Evolutionary conservation across 1,140 invertebrate genomes (phyloP).

Genomic region (Trichomalopsis sarcophagae): DNA sequence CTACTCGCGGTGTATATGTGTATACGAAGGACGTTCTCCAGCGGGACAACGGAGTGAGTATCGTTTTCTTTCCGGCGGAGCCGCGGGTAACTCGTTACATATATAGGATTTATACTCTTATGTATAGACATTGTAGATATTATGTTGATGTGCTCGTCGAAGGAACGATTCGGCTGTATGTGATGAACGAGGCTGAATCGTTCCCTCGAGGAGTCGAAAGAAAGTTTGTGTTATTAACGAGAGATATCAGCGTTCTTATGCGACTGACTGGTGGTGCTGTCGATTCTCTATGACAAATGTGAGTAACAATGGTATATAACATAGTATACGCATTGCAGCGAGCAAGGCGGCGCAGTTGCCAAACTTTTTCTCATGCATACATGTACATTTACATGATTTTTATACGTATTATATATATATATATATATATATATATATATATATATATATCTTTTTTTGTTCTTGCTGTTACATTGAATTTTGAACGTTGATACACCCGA

Average conservation of each 20-base stretch:
- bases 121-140: slow-evolving; percentile 9
- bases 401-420: background rate
- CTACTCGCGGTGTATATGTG: background rate
- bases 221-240: slow-evolving; percentile 26
- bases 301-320: slow-evolving; percentile 35
- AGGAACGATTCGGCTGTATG: slow-evolving; percentile 8
- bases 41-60: slow-evolving; percentile 41
- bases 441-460: background rate
- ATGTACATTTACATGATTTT: background rate
- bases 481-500: background rate
- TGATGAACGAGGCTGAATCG: background rate
- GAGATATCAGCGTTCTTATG: slow-evolving; percentile 2
- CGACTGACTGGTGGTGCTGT: slow-evolving; percentile 28
- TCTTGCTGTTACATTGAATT: background rate
- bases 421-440: no score
- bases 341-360: background rate
- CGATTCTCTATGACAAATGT: slow-evolving; percentile 43
- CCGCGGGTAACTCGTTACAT: background rate
- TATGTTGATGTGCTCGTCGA: background rate
- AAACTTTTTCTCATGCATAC: background rate
- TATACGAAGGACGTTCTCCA: slow-evolving; percentile 10
- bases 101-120: background rate
- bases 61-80: slow-evolving; percentile 3
- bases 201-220: slow-evolving; percentile 7
- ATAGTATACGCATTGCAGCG: slow-evolving; percentile 1